A percentile compares a stretch with the other conserved stretches of the same genome.
Conservation (phyloP, 2,888 invertebrate species). For the Onthophagus sagittarius region DNA sequence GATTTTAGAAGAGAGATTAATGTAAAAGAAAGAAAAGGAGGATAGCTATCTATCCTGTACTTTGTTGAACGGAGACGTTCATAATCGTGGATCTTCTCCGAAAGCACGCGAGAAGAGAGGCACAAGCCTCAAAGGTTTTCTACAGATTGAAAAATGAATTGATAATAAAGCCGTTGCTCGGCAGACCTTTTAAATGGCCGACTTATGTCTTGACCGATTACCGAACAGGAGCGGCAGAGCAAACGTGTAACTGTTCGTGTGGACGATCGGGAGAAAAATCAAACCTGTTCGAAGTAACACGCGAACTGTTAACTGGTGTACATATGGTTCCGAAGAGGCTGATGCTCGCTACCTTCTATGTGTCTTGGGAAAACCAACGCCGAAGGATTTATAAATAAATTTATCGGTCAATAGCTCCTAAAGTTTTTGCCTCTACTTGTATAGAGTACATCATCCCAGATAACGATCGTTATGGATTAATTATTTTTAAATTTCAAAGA, state of each 20-base stretch:
- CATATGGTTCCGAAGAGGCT: neutral
- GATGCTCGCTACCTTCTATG: neutral
- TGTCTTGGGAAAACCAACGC: neutral
- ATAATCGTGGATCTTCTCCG: neutral
- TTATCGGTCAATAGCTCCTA: neutral
- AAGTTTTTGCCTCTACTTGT: neutral
- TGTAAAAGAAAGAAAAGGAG: neutral
- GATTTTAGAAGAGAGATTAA: neutral
- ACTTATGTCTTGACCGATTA: neutral
- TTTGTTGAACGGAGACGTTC: neutral
- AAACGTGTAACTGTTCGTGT: neutral
- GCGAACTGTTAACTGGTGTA: neutral
- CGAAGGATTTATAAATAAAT: neutral
- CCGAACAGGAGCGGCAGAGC: neutral
- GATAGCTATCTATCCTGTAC: neutral
- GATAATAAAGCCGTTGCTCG: conserved; percentile 1
- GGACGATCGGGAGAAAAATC: neutral
- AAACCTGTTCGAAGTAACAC: neutral
- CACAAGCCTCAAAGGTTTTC: neutral
- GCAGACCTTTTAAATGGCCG: neutral
- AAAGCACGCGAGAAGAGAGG: neutral
- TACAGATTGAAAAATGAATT: conserved; percentile 13
- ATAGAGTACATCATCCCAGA: too few relatives aligned
- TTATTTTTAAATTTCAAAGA: neutral
- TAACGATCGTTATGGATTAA: too few relatives aligned